phyloP scores from a whole-genome alignment of 1,140 invertebrate species.

The Oscheius sp. region DNA sequence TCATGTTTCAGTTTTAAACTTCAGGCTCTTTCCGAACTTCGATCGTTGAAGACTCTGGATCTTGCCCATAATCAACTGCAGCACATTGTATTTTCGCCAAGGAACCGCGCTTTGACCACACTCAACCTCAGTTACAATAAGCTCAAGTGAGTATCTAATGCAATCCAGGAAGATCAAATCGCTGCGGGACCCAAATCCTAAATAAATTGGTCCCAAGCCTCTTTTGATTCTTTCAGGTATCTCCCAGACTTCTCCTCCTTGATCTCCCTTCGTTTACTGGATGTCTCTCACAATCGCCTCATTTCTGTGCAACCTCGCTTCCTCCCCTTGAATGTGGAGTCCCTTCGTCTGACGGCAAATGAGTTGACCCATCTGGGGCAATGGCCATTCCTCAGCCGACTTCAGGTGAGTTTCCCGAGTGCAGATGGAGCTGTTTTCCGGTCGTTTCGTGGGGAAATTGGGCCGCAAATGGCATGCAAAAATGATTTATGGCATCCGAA shows the following conservation, averaged over 20 bases:
- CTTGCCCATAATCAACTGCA: neutral
- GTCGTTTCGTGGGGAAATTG: neutral
- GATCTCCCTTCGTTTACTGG: slow-evolving; percentile 11
- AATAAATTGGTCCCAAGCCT: too few relatives aligned
- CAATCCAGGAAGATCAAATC: too few relatives aligned
- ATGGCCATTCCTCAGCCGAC: slow-evolving; percentile 19
- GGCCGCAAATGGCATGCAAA: neutral
- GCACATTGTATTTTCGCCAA: neutral
- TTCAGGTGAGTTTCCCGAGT: slow-evolving; percentile 16
- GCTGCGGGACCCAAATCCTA: too few relatives aligned
- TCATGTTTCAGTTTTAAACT: too few relatives aligned
- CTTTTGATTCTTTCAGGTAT: slow-evolving; percentile 11
- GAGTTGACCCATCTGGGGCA: slow-evolving; percentile 5
- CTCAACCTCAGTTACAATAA: neutral
- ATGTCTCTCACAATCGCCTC: slow-evolving; percentile 17
- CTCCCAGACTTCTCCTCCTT: slow-evolving; percentile 21
- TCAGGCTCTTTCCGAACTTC: neutral
- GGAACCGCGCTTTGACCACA: neutral
- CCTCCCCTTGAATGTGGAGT: slow-evolving; percentile 19
- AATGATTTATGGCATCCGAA: neutral
- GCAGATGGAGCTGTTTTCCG: too few relatives aligned
- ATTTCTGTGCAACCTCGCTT: slow-evolving; percentile 16
- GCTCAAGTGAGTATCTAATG: neutral
- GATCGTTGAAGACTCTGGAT: neutral
- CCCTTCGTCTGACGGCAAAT: slow-evolving; percentile 13